Base-by-base conservation (phyloP, 2,113 vertebrate species). In the Brevimyrus niger region DNA sequence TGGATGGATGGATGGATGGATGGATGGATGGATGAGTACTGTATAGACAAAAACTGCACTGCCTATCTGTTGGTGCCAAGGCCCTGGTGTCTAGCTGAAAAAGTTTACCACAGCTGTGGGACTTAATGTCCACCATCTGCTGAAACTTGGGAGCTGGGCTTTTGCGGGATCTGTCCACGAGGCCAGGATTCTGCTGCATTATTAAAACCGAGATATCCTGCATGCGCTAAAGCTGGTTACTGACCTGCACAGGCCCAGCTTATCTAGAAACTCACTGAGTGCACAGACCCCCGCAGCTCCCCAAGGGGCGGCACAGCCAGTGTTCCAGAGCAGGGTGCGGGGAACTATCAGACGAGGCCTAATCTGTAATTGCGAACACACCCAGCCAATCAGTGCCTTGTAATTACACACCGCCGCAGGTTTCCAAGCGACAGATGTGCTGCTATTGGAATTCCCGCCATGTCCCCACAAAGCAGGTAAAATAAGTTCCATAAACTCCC, bases 401-500 rank as follows among this genome's bases (percentile, higher is more conserved):
- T 91, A 92, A 91, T 91, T 91, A 92, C 58, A 91, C 88, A 88
- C 27, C 44, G 86, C 50, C 47, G 84, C 86, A 89, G 90, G 55
- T 88, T 92, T 55, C 42, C 10, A 80, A 55, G 65, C 89, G 87
- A 89, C 86, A 91, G 89, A 27, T 90, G 73, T 91, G 90, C 85
- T 89, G 87, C 90, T 91, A 91, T 92, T 91, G 89, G 89, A 91
- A 91, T 91, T 91, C 91, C 87, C 83, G 84, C 88, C 69, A 47
- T 44, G 19, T 44, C 35, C 21, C 53, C 10, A 19, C 87, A 87
- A 87, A 51, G 89, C 46, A 21, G 27, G 88, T 38, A 91, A 10
- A 88, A 55, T 53, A 87, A 87, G 86, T 91, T 94, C 89, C 90
- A 94, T 94, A 92, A 92, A 93, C 90, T 90, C 88, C 9, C 3